Conservation (phyloP, 2,797 vertebrate species). For the Ctenopoma kingsleyae region DNA sequence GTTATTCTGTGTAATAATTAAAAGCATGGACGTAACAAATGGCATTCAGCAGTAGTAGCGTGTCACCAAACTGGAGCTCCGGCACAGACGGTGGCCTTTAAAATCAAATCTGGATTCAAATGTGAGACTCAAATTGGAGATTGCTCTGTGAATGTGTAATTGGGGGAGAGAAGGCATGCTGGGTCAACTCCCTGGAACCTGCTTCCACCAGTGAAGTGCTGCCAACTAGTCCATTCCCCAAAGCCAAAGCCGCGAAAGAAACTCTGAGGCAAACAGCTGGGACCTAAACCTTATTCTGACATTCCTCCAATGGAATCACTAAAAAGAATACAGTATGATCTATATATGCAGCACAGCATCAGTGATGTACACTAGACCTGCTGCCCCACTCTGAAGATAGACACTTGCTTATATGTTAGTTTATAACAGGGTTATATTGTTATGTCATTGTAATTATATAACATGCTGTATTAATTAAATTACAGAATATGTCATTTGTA, state of each 20-base stretch:
- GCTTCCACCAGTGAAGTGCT: conserved; percentile 58
- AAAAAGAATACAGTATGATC: conserved; percentile 12
- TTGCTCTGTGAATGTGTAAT: conserved; percentile 52
- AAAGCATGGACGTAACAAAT: not conserved
- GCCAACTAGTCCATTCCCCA: conserved; percentile 59
- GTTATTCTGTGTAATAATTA: too few relatives aligned
- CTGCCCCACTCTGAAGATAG: not conserved
- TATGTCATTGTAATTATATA: too few relatives aligned
- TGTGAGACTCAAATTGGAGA: conserved; percentile 49
- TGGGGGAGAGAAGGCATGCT: conserved; percentile 47
- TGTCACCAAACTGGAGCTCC: conserved; percentile 7
- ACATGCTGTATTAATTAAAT: too few relatives aligned
- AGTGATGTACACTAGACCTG: conserved; percentile 4
- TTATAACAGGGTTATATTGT: too few relatives aligned
- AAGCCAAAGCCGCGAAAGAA: conserved; percentile 18
- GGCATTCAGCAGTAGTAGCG: not conserved
- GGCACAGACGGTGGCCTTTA: conserved; percentile 30
- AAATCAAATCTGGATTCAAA: conserved; percentile 54
- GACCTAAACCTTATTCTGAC: conserved; percentile 38
- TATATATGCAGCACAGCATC: conserved; percentile 18
- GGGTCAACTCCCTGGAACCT: conserved; percentile 61
- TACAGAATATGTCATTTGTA: too few relatives aligned
- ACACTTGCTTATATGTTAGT: too few relatives aligned
- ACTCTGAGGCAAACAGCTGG: conserved; percentile 49
- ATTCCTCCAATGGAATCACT: conserved; percentile 35